Conservation (phyloP, 2,797 vertebrate genomes). For the Cephalopachus bancanus region DNA sequence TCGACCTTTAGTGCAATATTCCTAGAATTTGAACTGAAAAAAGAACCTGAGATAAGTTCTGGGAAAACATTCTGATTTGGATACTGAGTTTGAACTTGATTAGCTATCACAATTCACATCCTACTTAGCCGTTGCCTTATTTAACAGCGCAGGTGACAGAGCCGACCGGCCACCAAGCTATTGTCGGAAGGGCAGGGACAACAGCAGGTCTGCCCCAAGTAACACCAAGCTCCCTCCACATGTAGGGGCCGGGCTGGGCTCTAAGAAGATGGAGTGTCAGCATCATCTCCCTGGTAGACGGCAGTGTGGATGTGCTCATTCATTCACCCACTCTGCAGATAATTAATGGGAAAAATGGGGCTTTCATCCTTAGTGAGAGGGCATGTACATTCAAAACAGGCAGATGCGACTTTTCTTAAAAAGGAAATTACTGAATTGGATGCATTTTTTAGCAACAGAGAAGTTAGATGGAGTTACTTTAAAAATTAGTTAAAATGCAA, state of each 20-base stretch:
- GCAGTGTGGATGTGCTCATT: slow-evolving; percentile 63
- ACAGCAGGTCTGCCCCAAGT: slow-evolving; percentile 50
- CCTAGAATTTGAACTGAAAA: slow-evolving; percentile 9
- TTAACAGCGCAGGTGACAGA: slow-evolving; percentile 54
- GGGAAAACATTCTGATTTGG: neutral
- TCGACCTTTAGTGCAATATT: neutral
- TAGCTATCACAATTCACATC: slow-evolving; percentile 61
- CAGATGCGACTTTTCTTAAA: slow-evolving; percentile 72
- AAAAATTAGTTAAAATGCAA: slow-evolving; percentile 87
- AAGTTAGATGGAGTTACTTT: slow-evolving; percentile 80
- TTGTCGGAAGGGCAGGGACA: slow-evolving; percentile 55
- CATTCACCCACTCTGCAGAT: slow-evolving; percentile 77
- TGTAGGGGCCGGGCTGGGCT: neutral
- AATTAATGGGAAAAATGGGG: slow-evolving; percentile 71
- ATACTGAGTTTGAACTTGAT: neutral
- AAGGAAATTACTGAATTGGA: slow-evolving; percentile 81
- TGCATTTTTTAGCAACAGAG: slow-evolving; percentile 76
- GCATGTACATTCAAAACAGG: slow-evolving; percentile 80
- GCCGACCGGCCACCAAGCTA: slow-evolving; percentile 50
- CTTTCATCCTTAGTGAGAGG: slow-evolving; percentile 75
- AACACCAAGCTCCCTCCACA: slow-evolving; percentile 56
- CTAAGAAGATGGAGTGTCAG: slow-evolving; percentile 68
- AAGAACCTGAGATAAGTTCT: neutral
- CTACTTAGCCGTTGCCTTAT: slow-evolving; percentile 52
- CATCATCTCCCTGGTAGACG: slow-evolving; percentile 71